Evolutionary conservation across 2,113 vertebrate genomes (phyloP).

Genomic region (Paratilapia polleni): DNA sequence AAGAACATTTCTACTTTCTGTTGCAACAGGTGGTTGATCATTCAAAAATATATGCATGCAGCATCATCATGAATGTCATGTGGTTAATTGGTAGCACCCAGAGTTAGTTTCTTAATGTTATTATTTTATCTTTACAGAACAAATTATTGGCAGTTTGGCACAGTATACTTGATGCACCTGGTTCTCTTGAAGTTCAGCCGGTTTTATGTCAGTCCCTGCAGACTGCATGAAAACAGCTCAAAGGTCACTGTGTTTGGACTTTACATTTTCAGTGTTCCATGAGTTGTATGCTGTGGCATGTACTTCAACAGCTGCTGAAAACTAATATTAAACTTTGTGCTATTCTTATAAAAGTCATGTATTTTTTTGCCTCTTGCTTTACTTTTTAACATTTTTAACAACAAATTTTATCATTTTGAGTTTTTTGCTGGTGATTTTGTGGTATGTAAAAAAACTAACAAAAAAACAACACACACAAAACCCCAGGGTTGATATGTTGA

Average conservation of each 20-base stretch:
- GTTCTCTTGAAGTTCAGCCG: constrained; percentile 24
- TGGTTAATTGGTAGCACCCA: too few species aligned
- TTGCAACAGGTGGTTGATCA: neutral
- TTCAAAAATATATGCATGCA: neutral
- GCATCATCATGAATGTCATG: too few species aligned
- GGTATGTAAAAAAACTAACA: neutral
- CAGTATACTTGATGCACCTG: neutral
- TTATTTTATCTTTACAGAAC: neutral
- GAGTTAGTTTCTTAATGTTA: neutral
- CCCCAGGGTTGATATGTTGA: neutral
- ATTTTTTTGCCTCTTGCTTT: neutral
- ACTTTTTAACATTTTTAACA: neutral
- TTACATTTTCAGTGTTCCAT: constrained; percentile 3
- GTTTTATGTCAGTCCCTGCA: neutral
- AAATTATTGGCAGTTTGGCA: neutral
- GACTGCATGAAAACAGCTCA: constrained; percentile 10
- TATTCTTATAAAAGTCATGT: constrained; percentile 4
- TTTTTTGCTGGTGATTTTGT: neutral
- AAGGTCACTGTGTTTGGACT: constrained; percentile 33
- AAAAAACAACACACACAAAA: neutral
- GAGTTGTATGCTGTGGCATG: neutral
- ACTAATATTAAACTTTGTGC: neutral
- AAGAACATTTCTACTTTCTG: neutral
- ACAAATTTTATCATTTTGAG: neutral
- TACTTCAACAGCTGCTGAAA: constrained; percentile 7